These are phyloP conservation scores for Apoda limacodes DNA, from an alignment of 2,888 invertebrate species.

Conservation along the genomic window DNA sequence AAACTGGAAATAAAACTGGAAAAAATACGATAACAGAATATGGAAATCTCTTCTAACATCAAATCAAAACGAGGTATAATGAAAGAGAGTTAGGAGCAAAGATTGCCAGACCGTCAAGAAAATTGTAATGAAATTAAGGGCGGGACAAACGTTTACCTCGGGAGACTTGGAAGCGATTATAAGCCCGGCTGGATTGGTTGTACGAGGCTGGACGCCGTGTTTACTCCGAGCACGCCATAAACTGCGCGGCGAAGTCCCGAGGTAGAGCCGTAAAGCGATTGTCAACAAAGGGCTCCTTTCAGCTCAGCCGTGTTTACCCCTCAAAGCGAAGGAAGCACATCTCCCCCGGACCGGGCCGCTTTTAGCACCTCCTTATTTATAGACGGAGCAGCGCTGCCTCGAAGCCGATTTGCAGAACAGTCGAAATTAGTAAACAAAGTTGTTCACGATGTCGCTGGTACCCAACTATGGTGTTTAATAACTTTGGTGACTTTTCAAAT, in stretches of 20 bases:
- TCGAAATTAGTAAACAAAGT: constrained; percentile 53
- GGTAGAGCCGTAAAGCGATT: constrained; percentile 53
- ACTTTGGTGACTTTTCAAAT: background rate
- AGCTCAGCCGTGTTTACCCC: constrained; percentile 56
- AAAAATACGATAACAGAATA: too few species aligned
- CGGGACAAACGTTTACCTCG: constrained; percentile 27
- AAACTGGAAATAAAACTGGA: too few species aligned
- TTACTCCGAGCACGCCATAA: constrained; percentile 43
- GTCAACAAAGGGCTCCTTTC: constrained; percentile 61
- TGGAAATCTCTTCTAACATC: too few species aligned
- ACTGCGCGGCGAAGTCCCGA: constrained; percentile 30
- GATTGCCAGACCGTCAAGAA: too few species aligned
- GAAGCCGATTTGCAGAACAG: constrained; percentile 57
- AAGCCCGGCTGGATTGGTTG: too few species aligned
- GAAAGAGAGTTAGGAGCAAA: too few species aligned
- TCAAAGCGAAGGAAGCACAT: constrained; percentile 64
- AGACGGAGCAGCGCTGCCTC: constrained; percentile 44
- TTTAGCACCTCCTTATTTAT: constrained; percentile 70
- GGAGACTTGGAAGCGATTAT: constrained; percentile 20
- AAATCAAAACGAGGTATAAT: too few species aligned
- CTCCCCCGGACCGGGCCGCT: constrained; percentile 61
- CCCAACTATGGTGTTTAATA: background rate
- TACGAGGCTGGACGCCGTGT: too few species aligned
- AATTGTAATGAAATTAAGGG: too few species aligned
- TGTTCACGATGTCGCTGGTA: constrained; percentile 26